These are phyloP conservation scores for Sussaba pulchella DNA, from an alignment of 2,888 invertebrate genomes.

Conservation along the genomic window DNA sequence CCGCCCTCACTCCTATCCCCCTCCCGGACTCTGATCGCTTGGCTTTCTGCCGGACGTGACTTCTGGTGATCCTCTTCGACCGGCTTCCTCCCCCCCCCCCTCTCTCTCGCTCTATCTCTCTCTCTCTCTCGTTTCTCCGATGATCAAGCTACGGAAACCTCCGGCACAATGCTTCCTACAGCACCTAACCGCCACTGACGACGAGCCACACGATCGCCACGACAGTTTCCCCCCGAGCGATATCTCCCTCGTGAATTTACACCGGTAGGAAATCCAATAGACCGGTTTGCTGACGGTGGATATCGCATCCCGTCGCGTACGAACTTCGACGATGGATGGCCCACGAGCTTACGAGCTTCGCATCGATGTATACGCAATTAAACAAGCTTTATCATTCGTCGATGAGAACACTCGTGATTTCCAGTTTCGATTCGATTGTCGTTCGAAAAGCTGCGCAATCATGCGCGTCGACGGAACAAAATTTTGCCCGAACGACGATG, in stretches of 20 bases:
- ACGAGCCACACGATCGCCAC: slow-evolving; percentile 10
- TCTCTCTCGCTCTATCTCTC: too few relatives aligned
- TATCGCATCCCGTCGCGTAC: not conserved
- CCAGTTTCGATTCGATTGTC: slow-evolving; percentile 6
- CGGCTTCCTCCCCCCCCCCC: too few relatives aligned
- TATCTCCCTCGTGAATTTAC: slow-evolving; percentile 37
- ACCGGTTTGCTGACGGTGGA: slow-evolving; percentile 1
- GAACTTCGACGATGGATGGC: not conserved
- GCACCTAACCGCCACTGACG: slow-evolving; percentile 1
- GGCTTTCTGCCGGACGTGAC: slow-evolving; percentile 24
- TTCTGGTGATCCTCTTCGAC: not conserved
- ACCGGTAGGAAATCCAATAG: slow-evolving; percentile 17
- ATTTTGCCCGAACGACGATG: slow-evolving; percentile 24
- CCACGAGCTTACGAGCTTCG: not conserved
- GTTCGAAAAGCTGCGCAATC: not conserved
- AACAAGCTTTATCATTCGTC: not conserved
- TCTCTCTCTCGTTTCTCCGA: not conserved
- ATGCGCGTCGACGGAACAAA: not conserved
- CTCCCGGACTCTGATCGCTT: slow-evolving; percentile 25
- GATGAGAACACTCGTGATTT: not conserved
- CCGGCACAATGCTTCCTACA: not conserved
- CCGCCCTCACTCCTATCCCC: not conserved
- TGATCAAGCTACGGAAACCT: slow-evolving; percentile 15
- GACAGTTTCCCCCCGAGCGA: not conserved
- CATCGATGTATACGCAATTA: not conserved